Conservation (phyloP, 2,888 invertebrate genomes). For the Protophormia terraenovae region DNA sequence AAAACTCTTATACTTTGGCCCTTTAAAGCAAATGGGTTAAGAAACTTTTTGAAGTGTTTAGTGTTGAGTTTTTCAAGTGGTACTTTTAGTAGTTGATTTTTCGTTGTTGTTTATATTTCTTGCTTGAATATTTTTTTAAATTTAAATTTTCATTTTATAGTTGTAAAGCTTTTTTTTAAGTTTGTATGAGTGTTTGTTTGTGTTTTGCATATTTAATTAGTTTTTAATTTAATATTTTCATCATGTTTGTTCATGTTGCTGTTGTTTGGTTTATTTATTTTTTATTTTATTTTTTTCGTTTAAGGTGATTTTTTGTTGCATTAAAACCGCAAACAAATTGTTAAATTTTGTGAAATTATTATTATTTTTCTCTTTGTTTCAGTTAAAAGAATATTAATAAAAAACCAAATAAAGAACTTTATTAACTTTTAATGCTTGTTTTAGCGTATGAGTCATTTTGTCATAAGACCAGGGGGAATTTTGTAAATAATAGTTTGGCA, state of each 20-base stretch:
- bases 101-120: not conserved
- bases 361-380: constrained; percentile 40
- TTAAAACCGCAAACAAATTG: constrained; percentile 45
- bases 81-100: constrained; percentile 1
- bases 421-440: not conserved
- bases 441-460: constrained; percentile 25
- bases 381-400: constrained; percentile 6
- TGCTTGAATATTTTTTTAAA: too few species aligned
- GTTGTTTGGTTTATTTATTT: not conserved
- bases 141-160: constrained; percentile 11
- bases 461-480: not conserved
- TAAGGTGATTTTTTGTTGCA: constrained; percentile 45
- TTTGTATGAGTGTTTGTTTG: constrained; percentile 26
- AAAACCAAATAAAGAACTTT: not conserved
- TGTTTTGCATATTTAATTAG: constrained; percentile 60
- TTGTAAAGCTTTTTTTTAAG: not conserved
- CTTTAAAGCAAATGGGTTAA: constrained; percentile 37
- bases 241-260: constrained; percentile 13
- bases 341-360: constrained; percentile 25
- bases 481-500: not conserved
- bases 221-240: constrained; percentile 41
- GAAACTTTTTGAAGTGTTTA: not conserved
- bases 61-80: not conserved
- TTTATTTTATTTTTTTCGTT: not conserved
- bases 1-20: too few species aligned